Evolutionary conservation across 2,113 vertebrate genomes (phyloP).

Genomic region (Sprattus sprattus): DNA sequence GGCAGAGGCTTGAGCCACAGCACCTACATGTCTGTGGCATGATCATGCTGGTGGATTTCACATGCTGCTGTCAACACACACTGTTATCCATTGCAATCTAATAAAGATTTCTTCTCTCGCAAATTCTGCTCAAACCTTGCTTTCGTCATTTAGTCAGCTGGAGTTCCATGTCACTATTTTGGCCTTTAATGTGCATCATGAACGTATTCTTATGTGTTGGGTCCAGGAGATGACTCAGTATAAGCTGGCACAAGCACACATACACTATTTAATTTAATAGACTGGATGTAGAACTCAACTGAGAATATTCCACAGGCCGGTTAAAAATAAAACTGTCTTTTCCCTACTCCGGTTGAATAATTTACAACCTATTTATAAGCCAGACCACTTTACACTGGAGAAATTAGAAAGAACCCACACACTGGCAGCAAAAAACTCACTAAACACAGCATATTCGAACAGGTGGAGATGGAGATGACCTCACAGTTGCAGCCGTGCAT

Average conservation of each 20-base stretch:
- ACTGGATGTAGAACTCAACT: not conserved
- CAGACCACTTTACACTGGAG: not conserved
- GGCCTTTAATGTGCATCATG: too few species aligned
- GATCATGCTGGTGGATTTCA: too few species aligned
- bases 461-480: not conserved
- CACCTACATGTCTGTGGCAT: too few species aligned
- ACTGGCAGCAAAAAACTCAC: not conserved
- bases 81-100: too few species aligned
- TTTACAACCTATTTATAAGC: constrained; percentile 37
- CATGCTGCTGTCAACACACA: too few species aligned
- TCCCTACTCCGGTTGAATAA: constrained; percentile 49
- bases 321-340: constrained; percentile 40
- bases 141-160: too few species aligned
- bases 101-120: too few species aligned
- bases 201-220: too few species aligned
- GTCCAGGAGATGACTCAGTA: not conserved
- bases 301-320: not conserved
- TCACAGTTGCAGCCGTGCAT: not conserved
- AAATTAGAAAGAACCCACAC: not conserved
- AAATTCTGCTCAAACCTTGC: too few species aligned
- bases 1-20: too few species aligned
- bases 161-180: too few species aligned
- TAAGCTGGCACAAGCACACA: not conserved
- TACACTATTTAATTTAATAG: not conserved
- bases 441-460: not conserved